Evolutionary conservation across 2,797 vertebrate species (phyloP).

Genomic region (Luscinia megarhynchos): DNA sequence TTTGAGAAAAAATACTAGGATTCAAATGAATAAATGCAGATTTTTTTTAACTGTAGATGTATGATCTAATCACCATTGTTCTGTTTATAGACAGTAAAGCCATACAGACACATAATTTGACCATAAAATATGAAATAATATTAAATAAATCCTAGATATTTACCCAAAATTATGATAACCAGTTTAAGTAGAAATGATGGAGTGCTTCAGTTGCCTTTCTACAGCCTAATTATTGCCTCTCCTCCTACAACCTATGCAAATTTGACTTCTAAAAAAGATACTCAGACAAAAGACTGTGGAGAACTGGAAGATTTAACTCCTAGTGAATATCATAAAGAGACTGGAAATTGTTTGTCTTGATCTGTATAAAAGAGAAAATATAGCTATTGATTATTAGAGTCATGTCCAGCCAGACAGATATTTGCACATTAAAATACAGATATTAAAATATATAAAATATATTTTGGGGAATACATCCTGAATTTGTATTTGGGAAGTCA

Average conservation of each 20-base stretch:
- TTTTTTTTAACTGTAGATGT: not conserved
- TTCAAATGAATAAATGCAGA: not conserved
- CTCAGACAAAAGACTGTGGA: not conserved
- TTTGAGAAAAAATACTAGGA: not conserved
- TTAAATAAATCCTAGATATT: not conserved
- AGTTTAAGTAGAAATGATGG: not conserved
- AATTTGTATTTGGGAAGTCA: not conserved
- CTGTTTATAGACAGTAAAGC: not conserved
- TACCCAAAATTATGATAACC: not conserved
- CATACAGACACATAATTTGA: not conserved
- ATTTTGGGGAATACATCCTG: not conserved
- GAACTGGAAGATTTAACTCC: not conserved
- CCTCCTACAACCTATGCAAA: not conserved
- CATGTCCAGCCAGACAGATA: rapidly evolving
- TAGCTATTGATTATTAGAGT: not conserved
- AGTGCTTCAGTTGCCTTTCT: not conserved
- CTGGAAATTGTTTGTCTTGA: not conserved
- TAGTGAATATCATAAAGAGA: not conserved
- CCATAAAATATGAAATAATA: not conserved
- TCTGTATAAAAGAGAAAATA: not conserved
- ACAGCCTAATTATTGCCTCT: not conserved
- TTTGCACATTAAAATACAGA: not conserved
- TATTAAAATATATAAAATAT: not conserved
- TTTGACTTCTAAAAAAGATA: not conserved
- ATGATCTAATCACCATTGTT: not conserved